Percentiles rank a stretch among this genome's conserved stretches.
phyloP scores from a whole-genome alignment of 2,113 vertebrate genomes.

The Loxodonta africana region DNA sequence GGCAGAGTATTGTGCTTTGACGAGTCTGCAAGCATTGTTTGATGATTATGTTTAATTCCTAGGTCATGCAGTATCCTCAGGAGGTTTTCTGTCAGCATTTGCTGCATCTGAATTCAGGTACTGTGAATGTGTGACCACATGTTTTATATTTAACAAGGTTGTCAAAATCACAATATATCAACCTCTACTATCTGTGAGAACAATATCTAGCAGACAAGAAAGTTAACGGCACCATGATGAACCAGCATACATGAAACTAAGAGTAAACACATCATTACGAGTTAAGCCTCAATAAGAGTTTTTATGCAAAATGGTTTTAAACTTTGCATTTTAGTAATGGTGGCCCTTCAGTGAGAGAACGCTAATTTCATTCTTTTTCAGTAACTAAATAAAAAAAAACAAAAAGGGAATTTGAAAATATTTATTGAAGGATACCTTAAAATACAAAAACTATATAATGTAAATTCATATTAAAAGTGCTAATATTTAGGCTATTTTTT shows the following conservation, averaged over 20 bases:
- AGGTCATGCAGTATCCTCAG: background rate
- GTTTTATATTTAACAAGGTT: constrained; percentile 50
- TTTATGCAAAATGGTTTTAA: constrained; percentile 20
- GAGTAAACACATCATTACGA: background rate
- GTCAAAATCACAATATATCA: constrained; percentile 46
- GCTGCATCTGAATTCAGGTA: constrained; percentile 54
- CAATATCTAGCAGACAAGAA: background rate
- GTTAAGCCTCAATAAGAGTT: background rate
- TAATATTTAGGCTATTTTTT: background rate
- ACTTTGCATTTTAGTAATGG: background rate
- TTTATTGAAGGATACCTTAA: background rate
- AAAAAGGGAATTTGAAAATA: background rate
- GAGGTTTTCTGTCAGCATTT: constrained; percentile 36
- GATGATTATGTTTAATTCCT: constrained; percentile 56
- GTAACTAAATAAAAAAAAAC: background rate
- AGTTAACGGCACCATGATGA: background rate
- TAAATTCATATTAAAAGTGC: constrained; percentile 31
- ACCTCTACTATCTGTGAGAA: constrained; percentile 30
- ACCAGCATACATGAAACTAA: background rate
- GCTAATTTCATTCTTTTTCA: background rate
- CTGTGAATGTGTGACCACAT: constrained; percentile 23
- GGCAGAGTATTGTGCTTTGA: fast-evolving
- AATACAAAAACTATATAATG: background rate
- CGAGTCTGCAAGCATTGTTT: constrained; percentile 1
- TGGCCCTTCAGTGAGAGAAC: background rate